phyloP scores from a whole-genome alignment of 2,888 invertebrate species.

The Phytoseiulus persimilis region DNA sequence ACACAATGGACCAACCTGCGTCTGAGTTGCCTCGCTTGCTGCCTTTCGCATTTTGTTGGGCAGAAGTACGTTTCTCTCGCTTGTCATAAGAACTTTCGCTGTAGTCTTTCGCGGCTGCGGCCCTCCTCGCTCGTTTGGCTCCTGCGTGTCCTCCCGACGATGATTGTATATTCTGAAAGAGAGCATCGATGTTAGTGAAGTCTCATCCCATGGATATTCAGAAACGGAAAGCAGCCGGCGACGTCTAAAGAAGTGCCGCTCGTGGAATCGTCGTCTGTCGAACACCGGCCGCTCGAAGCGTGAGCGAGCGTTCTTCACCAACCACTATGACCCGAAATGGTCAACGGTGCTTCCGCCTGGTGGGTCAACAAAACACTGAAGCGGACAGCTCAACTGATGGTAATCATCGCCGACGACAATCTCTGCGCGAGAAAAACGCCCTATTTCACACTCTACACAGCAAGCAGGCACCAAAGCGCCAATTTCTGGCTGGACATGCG shows the following conservation, averaged over 20 bases:
- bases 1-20: not conserved
- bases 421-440: no score
- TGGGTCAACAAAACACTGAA: not conserved
- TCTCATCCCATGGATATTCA: not conserved
- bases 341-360: not conserved
- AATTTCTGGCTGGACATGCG: no score
- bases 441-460: no score
- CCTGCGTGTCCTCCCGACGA: constrained; percentile 12
- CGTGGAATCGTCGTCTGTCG: not conserved
- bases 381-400: not conserved
- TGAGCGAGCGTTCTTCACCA: not conserved
- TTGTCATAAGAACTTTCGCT: constrained; percentile 12
- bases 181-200: not conserved
- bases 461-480: no score
- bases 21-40: not conserved
- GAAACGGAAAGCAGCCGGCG: not conserved
- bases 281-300: not conserved
- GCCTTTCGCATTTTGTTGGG: not conserved
- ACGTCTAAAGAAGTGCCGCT: not conserved
- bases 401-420: not conserved
- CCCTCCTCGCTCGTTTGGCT: constrained; percentile 11
- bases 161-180: not conserved
- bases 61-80: not conserved
- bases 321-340: not conserved
- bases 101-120: constrained; percentile 30